These are phyloP conservation scores for Paedocypris micromegethes DNA, from an alignment of 2,797 vertebrate species.

Conservation along the genomic window DNA sequence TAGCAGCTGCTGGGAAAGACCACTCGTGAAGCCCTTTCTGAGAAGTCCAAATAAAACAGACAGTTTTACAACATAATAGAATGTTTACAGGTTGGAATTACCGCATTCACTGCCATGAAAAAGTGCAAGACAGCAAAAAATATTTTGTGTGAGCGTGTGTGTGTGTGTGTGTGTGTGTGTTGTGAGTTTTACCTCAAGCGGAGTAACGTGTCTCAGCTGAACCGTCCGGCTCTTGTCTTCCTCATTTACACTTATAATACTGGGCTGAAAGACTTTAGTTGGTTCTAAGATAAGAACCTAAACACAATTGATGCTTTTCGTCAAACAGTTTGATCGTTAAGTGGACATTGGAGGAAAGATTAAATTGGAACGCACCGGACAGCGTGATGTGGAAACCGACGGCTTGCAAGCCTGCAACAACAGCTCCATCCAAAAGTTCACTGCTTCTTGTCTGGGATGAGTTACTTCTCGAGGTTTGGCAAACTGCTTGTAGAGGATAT, in stretches of 20 bases:
- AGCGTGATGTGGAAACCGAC: conserved; percentile 57
- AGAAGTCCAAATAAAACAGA: conserved; percentile 26
- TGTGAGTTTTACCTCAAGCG: conserved; percentile 65
- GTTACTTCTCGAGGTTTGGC: conserved; percentile 59
- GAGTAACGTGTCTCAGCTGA: conserved; percentile 69
- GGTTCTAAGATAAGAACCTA: conserved; percentile 84
- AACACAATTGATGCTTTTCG: not conserved
- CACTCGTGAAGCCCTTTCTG: conserved; percentile 79
- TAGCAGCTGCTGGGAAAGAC: conserved; percentile 75
- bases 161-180: not conserved
- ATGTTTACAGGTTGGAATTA: too few relatives aligned
- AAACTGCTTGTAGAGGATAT: conserved; percentile 81
- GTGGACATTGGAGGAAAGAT: not conserved
- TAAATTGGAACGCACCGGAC: conserved; percentile 67
- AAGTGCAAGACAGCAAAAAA: not conserved
- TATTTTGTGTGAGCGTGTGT: not conserved
- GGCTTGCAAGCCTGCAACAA: conserved; percentile 77
- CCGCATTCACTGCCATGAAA: not conserved
- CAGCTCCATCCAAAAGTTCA: conserved; percentile 86
- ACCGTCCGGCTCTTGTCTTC: conserved; percentile 65
- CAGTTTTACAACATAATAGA: not conserved
- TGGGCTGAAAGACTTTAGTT: conserved; percentile 75
- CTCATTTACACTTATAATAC: conserved; percentile 66
- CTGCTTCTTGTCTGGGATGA: conserved; percentile 64
- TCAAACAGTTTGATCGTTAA: not conserved